A percentile compares a stretch with the other conserved stretches of the same genome.
These are phyloP conservation scores for Stictonetta naevosa DNA, from an alignment of 2,113 vertebrate genomes.

Conservation along the genomic window DNA sequence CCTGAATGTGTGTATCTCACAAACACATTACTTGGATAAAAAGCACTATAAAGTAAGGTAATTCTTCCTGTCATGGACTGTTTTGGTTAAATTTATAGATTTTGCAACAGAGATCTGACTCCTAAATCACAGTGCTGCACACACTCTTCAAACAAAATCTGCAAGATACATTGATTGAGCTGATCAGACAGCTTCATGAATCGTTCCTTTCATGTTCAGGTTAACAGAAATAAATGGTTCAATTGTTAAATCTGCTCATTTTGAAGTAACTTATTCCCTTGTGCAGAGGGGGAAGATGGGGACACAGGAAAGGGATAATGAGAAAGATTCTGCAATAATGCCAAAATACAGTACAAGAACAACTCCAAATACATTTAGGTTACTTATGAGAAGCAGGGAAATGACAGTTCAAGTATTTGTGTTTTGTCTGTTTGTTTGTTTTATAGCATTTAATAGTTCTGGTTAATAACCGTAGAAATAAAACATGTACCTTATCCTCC, in stretches of 20 bases:
- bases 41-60: background rate
- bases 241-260: background rate
- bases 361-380: background rate
- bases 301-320: background rate
- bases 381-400: background rate
- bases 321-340: background rate
- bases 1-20: background rate
- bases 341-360: background rate
- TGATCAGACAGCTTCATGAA: background rate
- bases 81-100: background rate
- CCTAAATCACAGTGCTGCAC: background rate
- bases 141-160: background rate
- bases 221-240: background rate
- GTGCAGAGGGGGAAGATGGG: fast-evolving
- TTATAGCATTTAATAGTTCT: background rate
- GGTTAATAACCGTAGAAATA: background rate
- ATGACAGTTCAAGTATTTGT: background rate
- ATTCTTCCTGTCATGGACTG: background rate
- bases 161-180: background rate
- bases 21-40: background rate
- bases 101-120: background rate
- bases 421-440: background rate
- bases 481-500: slow-evolving; percentile 94
- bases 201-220: background rate
- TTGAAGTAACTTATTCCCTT: background rate